These are phyloP conservation scores for Junco hyemalis DNA, from an alignment of 2,113 vertebrate genomes.

Conservation along the genomic window DNA sequence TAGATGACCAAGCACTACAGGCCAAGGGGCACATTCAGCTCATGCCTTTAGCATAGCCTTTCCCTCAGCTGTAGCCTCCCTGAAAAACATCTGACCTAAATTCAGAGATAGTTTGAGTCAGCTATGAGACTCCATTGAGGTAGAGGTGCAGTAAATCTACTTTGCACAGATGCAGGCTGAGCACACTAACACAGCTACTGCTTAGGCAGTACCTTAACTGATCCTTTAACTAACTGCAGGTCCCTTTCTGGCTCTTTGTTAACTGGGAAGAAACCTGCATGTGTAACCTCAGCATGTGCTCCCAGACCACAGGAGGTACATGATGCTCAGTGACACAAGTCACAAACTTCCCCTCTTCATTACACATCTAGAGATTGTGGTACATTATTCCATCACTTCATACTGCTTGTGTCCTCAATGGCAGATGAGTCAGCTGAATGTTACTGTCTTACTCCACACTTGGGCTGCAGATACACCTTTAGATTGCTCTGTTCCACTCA, in stretches of 20 bases:
- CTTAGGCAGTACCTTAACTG: not conserved
- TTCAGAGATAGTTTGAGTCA: not conserved
- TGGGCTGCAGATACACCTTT: not conserved
- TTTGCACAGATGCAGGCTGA: not conserved
- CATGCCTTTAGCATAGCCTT: not conserved
- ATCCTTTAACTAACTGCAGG: not conserved
- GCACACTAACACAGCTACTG: not conserved
- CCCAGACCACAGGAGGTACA: not conserved
- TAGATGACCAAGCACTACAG: not conserved
- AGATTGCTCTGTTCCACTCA: not conserved
- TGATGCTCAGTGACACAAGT: not conserved
- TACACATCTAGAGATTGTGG: not conserved
- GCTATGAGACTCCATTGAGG: not conserved
- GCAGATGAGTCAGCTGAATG: not conserved
- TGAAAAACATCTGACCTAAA: not conserved
- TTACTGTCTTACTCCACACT: not conserved
- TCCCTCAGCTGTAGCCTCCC: not conserved
- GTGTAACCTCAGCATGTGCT: not conserved
- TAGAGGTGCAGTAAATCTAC: not conserved
- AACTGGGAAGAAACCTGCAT: not conserved
- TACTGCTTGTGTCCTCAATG: not conserved
- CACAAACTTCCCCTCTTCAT: not conserved
- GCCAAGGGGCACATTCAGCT: not conserved
- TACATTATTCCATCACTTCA: not conserved
- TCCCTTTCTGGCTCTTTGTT: not conserved